A percentile compares a stretch with the other conserved stretches of the same genome.
phyloP scores from a whole-genome alignment of 2,797 vertebrate genomes.

The Nasua narica region DNA sequence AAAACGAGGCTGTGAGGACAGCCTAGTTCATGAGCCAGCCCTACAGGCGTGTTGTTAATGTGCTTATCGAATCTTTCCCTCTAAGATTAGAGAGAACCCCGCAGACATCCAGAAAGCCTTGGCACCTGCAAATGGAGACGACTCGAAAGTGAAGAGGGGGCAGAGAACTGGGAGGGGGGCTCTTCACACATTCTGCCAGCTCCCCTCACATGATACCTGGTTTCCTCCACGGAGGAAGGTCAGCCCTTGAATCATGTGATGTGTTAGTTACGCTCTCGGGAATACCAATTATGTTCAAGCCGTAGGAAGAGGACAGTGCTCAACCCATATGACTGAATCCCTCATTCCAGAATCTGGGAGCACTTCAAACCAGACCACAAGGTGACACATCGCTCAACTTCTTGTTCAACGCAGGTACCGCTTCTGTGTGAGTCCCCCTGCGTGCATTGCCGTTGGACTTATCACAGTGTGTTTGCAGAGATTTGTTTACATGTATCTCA shows the following conservation, averaged over 20 bases:
- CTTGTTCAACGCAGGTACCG: not conserved
- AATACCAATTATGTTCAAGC: not conserved
- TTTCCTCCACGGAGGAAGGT: not conserved
- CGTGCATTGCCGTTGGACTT: rapidly evolving
- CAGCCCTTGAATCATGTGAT: not conserved
- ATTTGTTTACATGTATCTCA: not conserved
- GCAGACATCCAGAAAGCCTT: not conserved
- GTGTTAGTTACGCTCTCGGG: not conserved
- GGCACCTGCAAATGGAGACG: not conserved
- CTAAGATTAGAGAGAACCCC: not conserved
- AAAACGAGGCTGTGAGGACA: not conserved
- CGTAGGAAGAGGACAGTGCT: not conserved
- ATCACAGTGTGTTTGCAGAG: not conserved
- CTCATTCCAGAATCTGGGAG: not conserved
- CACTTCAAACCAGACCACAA: not conserved
- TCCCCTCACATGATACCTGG: rapidly evolving
- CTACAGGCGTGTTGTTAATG: not conserved
- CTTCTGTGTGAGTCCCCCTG: not conserved
- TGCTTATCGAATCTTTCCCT: not conserved
- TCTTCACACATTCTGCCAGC: not conserved
- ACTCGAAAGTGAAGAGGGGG: not conserved
- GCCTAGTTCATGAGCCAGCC: not conserved
- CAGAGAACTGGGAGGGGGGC: not conserved
- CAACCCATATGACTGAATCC: not conserved
- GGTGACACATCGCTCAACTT: not conserved